Evolutionary conservation across 2,113 vertebrate species (phyloP).

Genomic region (Hucho hucho): DNA sequence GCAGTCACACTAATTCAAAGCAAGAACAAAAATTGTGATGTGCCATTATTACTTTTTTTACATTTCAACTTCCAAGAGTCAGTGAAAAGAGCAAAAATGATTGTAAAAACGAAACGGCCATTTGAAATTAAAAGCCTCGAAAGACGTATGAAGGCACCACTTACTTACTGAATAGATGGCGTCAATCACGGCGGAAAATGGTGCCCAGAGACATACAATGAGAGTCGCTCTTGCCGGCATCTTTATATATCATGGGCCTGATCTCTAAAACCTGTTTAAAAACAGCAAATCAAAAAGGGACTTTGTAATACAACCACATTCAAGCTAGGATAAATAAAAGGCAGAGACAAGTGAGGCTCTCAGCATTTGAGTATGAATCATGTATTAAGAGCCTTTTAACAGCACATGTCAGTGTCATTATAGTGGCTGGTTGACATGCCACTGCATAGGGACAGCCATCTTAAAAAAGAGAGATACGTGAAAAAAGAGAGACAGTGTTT

Average conservation of each 20-base stretch:
- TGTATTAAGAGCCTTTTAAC: conserved; percentile 9
- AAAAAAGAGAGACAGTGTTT: too few species aligned
- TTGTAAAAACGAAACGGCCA: conserved; percentile 81
- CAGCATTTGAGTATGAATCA: conserved; percentile 12
- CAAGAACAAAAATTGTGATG: conserved; percentile 69
- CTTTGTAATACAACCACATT: conserved; percentile 60
- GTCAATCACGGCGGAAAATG: conserved; percentile 78
- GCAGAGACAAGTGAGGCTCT: conserved; percentile 14
- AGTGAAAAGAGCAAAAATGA: conserved; percentile 61
- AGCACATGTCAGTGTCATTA: conserved; percentile 3
- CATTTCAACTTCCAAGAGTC: conserved; percentile 83
- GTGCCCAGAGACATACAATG: conserved; percentile 54
- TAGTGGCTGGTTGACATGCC: not conserved
- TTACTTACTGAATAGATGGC: conserved; percentile 83
- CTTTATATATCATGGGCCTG: conserved; percentile 67
- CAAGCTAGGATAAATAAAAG: conserved; percentile 57
- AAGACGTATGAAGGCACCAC: conserved; percentile 82
- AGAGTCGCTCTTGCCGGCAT: conserved; percentile 45
- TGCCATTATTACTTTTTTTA: conserved; percentile 78
- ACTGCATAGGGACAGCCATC: not conserved
- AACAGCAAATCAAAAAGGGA: conserved; percentile 56
- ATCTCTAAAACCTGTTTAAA: conserved; percentile 77
- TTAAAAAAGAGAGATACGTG: not conserved
- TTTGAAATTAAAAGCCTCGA: conserved; percentile 87
- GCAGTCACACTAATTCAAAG: conserved; percentile 83